Conservation (phyloP, 2,888 invertebrate species). For the Drosophila nr. perissopoda region DNA sequence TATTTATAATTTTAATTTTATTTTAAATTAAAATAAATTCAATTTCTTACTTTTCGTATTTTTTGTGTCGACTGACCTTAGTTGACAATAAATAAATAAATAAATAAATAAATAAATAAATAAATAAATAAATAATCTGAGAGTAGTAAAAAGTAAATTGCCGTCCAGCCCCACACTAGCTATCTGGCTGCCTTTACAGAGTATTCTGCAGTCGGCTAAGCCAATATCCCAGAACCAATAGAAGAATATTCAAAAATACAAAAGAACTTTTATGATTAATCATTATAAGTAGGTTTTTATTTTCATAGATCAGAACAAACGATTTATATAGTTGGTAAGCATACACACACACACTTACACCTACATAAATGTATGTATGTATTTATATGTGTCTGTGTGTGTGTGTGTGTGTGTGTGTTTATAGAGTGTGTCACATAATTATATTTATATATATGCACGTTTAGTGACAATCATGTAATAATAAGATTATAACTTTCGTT, state of each 20-base stretch:
- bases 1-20: no score
- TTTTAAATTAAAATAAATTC: no score
- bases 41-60: no score
- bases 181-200: neutral
- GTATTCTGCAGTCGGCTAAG: neutral
- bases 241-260: neutral
- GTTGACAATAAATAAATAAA: no score
- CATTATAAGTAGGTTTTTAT: constrained; percentile 63
- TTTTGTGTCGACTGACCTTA: no score
- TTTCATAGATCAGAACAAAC: constrained; percentile 72
- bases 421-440: constrained; percentile 1
- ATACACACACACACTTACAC: constrained; percentile 7
- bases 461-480: neutral
- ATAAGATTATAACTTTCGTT: constrained; percentile 17
- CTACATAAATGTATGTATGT: neutral
- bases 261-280: constrained; percentile 3
- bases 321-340: constrained; percentile 38
- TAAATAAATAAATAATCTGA: neutral
- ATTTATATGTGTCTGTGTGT: neutral
- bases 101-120: no score
- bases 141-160: neutral
- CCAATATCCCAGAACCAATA: no score
- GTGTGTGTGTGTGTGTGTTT: neutral
- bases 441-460: neutral
- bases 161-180: neutral